phyloP scores from a whole-genome alignment of 37 sponge, comb jelly and placozoan species.

The Corticium candelabrum region DNA sequence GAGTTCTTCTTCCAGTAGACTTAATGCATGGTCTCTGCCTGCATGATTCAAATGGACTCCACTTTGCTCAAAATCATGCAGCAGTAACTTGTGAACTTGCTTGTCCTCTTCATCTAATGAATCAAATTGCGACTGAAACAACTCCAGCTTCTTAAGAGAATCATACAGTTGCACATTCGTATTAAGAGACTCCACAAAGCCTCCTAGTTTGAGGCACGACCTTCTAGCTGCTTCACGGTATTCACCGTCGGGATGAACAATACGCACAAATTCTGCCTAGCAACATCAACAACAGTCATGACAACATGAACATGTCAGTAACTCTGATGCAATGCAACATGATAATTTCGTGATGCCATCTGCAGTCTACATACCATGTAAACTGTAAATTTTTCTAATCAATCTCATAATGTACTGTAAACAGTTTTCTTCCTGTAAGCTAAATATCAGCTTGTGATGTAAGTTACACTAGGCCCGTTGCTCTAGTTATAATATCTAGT shows the following conservation, averaged over 20 bases:
- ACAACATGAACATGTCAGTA: too few species aligned
- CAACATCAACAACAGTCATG: background rate
- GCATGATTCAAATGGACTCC: conserved; percentile 54
- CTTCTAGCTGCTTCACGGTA: conserved; percentile 20
- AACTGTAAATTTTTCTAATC: too few species aligned
- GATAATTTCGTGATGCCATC: too few species aligned
- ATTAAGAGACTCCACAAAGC: conserved; percentile 65
- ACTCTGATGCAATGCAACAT: too few species aligned
- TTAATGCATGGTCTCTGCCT: conserved; percentile 27
- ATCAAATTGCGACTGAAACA: conserved; percentile 10
- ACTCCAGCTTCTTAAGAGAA: conserved; percentile 25
- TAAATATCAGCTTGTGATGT: too few species aligned
- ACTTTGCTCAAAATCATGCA: conserved; percentile 71
- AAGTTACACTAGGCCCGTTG: too few species aligned
- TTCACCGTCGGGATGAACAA: conserved; percentile 43
- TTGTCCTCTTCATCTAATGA: conserved; percentile 21
- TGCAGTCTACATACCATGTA: too few species aligned
- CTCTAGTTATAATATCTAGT: too few species aligned
- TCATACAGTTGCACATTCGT: conserved; percentile 30
- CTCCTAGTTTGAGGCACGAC: conserved; percentile 24
- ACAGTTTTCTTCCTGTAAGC: too few species aligned
- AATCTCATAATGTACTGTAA: too few species aligned
- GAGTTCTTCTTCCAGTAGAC: conserved; percentile 27
- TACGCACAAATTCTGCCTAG: conserved; percentile 52
- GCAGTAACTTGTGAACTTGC: conserved; percentile 36